Evolutionary conservation across 2,888 invertebrate species (phyloP).

Genomic region (Terebella lapidaria): DNA sequence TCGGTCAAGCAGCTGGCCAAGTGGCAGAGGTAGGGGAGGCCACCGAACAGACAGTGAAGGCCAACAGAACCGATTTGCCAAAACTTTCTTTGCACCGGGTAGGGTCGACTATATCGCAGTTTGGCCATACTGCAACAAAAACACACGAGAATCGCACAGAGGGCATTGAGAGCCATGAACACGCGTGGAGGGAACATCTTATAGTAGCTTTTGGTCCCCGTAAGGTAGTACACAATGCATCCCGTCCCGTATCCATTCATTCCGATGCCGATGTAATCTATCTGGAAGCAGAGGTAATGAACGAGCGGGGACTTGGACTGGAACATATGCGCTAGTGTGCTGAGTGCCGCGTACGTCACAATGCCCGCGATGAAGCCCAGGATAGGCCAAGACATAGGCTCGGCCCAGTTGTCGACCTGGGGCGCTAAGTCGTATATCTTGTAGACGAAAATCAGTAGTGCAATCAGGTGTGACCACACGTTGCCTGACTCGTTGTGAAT

Average conservation of each 20-base stretch:
- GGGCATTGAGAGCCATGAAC: conserved; percentile 25
- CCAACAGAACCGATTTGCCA: conserved; percentile 27
- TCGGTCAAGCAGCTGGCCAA: conserved; percentile 22
- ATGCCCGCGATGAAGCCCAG: conserved; percentile 27
- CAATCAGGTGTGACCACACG: conserved; percentile 37
- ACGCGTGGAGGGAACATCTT: conserved; percentile 9
- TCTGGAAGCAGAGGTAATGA: conserved; percentile 34
- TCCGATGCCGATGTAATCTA: conserved; percentile 38
- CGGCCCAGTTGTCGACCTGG: conserved; percentile 8
- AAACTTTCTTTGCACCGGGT: conserved; percentile 27
- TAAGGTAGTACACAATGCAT: conserved; percentile 27
- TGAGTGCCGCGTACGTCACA: conserved; percentile 24
- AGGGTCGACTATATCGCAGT: conserved; percentile 27
- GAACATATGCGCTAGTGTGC: conserved; percentile 32
- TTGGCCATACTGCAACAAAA: conserved; percentile 26
- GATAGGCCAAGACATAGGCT: conserved; percentile 19
- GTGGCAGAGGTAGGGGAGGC: conserved; percentile 21
- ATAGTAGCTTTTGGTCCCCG: conserved; percentile 23
- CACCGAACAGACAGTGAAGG: conserved; percentile 18
- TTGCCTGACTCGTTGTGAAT: conserved; percentile 39
- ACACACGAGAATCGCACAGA: conserved; percentile 28
- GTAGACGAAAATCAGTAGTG: conserved; percentile 23
- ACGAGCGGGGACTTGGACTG: conserved; percentile 31
- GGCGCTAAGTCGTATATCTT: conserved; percentile 11
- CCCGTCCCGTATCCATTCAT: conserved; percentile 29